Evolutionary conservation across 2,797 vertebrate species (phyloP).

Genomic region (Sebastes nivosus): DNA sequence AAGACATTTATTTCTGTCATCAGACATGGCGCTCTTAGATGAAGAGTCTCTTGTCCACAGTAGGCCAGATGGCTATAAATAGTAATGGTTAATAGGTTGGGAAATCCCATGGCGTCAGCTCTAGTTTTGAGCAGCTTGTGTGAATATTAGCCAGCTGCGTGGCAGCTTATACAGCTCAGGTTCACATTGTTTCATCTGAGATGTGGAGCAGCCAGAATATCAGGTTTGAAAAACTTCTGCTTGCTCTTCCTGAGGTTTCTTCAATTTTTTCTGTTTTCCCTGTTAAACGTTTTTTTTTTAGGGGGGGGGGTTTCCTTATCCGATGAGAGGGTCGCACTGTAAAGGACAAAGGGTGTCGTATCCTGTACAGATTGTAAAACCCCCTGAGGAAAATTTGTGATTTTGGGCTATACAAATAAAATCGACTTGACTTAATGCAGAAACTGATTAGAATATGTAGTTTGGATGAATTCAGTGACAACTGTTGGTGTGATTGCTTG

Average conservation of each 20-base stretch:
- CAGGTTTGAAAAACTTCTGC: not conserved
- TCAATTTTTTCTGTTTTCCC: too few relatives aligned
- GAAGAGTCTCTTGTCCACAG: slow-evolving; percentile 55
- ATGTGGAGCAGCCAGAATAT: slow-evolving; percentile 10
- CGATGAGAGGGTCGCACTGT: too few relatives aligned
- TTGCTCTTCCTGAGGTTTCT: too few relatives aligned
- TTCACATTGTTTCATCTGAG: slow-evolving; percentile 12
- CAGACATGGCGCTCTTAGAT: slow-evolving; percentile 24
- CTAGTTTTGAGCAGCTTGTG: slow-evolving; percentile 53
- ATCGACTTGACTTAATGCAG: too few relatives aligned
- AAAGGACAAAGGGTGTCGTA: too few relatives aligned
- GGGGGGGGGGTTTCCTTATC: too few relatives aligned
- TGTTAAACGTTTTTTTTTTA: too few relatives aligned
- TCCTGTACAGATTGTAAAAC: too few relatives aligned
- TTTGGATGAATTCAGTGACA: not conserved
- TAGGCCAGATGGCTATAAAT: slow-evolving; percentile 61
- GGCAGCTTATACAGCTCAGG: slow-evolving; percentile 9
- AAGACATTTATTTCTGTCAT: slow-evolving; percentile 39
- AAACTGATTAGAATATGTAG: not conserved
- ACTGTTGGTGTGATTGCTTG: not conserved
- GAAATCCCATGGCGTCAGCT: slow-evolving; percentile 70
- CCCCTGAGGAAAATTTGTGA: too few relatives aligned
- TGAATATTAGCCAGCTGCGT: slow-evolving; percentile 30
- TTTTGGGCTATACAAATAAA: too few relatives aligned
- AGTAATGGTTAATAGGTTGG: slow-evolving; percentile 67